Conservation (phyloP, 2,888 invertebrate genomes). For the Drosophila hamatofila region DNA sequence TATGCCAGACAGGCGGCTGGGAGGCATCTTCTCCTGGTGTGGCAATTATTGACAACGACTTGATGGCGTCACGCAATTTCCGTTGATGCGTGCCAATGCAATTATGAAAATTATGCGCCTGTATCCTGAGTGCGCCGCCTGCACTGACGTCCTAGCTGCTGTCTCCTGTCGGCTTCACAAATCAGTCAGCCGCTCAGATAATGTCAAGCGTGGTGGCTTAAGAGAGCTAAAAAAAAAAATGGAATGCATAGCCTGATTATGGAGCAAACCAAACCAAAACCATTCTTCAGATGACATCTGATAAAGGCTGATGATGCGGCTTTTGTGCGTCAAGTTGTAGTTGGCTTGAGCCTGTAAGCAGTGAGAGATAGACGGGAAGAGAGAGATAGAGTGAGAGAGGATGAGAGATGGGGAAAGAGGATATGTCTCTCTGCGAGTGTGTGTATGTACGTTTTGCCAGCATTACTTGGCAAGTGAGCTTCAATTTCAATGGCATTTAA, state of each 20-base stretch:
- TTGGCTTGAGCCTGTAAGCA: conserved; percentile 45
- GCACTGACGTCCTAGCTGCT: conserved; percentile 3
- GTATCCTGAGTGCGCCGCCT: conserved; percentile 5
- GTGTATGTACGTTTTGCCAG: conserved; percentile 43
- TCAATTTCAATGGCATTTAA: conserved; percentile 73
- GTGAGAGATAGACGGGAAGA: background rate
- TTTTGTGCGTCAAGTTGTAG: conserved; percentile 55
- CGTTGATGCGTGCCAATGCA: conserved; percentile 70
- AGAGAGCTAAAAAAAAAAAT: conserved; percentile 2
- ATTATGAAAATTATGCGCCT: conserved; percentile 67
- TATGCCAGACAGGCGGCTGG: background rate
- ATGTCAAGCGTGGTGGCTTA: conserved; percentile 49
- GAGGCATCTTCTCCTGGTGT: conserved; percentile 22
- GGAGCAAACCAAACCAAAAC: conserved; percentile 18
- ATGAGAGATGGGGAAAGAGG: background rate
- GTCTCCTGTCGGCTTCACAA: conserved; percentile 28
- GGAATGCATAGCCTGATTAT: conserved; percentile 27
- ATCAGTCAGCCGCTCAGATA: conserved; percentile 60
- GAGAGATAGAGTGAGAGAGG: background rate
- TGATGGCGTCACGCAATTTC: conserved; percentile 71
- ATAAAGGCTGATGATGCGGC: conserved; percentile 53
- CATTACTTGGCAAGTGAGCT: conserved; percentile 71
- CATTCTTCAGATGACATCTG: conserved; percentile 42
- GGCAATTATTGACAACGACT: conserved; percentile 71
- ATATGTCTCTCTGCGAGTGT: background rate